A percentile compares a stretch with the other conserved stretches of the same genome.
Evolutionary conservation across 1,140 invertebrate genomes (phyloP).

Genomic region (Radopholus similis): DNA sequence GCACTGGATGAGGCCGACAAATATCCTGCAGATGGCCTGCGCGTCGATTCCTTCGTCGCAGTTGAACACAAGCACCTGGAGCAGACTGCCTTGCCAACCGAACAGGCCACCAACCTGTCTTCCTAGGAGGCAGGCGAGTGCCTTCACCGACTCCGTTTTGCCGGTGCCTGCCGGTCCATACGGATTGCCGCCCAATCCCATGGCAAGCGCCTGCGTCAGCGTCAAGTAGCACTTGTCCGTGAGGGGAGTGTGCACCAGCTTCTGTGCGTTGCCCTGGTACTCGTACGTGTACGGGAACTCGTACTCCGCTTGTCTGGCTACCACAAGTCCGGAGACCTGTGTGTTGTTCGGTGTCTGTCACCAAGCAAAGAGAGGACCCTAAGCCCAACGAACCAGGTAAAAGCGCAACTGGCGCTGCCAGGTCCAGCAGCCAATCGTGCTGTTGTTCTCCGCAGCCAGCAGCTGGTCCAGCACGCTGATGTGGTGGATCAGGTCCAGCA

Average conservation of each 20-base stretch:
- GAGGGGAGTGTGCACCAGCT: constrained; percentile 93
- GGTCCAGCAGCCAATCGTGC: constrained; percentile 73
- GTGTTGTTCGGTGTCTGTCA: background rate
- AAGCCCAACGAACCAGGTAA: constrained; percentile 31
- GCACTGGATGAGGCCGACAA: constrained; percentile 89
- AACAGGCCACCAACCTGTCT: constrained; percentile 67
- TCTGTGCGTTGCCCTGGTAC: constrained; percentile 73
- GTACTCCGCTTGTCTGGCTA: constrained; percentile 74
- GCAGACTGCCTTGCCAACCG: too few species aligned
- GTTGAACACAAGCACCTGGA: constrained; percentile 87
- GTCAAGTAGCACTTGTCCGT: constrained; percentile 97
- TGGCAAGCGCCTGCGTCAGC: constrained; percentile 94
- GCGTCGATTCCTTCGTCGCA: constrained; percentile 77
- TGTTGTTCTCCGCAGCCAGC: constrained; percentile 65
- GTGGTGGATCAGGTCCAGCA: constrained; percentile 88
- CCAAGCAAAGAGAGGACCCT: background rate
- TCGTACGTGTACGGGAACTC: constrained; percentile 93
- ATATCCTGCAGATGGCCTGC: constrained; percentile 80
- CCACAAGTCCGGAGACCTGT: constrained; percentile 41
- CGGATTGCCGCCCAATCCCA: constrained; percentile 94
- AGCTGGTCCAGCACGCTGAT: constrained; percentile 76
- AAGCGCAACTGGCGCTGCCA: constrained; percentile 94
- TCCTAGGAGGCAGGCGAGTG: constrained; percentile 88
- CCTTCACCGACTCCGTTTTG: constrained; percentile 98
- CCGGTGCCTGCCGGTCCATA: constrained; percentile 96